Conservation (phyloP, 2,888 invertebrate genomes). For the Megastigmus dorsalis region DNA sequence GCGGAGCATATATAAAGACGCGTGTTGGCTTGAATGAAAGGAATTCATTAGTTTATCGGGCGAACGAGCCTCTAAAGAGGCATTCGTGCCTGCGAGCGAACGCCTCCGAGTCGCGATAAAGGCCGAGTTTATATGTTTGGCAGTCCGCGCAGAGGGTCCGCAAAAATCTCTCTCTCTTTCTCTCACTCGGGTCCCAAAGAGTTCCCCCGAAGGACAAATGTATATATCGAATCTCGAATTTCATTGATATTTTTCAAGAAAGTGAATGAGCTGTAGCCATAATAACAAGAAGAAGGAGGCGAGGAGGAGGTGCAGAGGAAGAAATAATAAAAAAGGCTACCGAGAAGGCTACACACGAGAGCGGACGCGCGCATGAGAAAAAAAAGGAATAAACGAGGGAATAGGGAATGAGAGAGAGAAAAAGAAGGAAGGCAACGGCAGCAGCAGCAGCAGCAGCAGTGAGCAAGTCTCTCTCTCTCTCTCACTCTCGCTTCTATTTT, state of each 20-base stretch:
- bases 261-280: slow-evolving; percentile 20
- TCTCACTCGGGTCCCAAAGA: background rate
- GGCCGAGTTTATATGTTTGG: too few species aligned
- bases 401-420: background rate
- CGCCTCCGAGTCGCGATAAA: too few species aligned
- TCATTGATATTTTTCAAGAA: slow-evolving; percentile 29
- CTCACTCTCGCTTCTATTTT: slow-evolving; percentile 30
- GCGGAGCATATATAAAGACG: too few species aligned
- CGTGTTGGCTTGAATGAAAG: too few species aligned
- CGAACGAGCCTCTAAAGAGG: too few species aligned
- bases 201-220: background rate
- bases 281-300: slow-evolving; percentile 32
- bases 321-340: background rate
- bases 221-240: background rate
- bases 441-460: background rate
- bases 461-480: too few species aligned
- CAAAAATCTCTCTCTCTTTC: background rate
- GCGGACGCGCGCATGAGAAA: background rate
- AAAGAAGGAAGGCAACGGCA: background rate
- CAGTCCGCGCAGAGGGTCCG: too few species aligned
- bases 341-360: background rate
- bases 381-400: slow-evolving; percentile 8
- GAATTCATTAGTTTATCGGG: too few species aligned
- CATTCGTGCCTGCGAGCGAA: too few species aligned
- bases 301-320: slow-evolving; percentile 33